A percentile compares a stretch with the other conserved stretches of the same genome.
phyloP scores from a whole-genome alignment of 2,888 invertebrate genomes.

The Cetonia aurata region DNA sequence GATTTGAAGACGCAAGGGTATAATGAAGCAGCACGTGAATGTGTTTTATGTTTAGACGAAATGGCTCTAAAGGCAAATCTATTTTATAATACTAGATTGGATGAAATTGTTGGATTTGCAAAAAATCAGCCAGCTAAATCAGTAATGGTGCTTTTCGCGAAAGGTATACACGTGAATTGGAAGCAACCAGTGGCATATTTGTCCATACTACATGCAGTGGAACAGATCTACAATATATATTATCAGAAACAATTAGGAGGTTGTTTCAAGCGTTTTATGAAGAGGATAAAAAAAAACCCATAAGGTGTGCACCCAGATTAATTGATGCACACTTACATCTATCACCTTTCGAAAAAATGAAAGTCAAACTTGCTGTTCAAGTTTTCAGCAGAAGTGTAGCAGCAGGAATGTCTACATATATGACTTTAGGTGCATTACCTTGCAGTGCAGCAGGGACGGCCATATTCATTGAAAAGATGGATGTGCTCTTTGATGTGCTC shows the following conservation, averaged over 20 bases:
- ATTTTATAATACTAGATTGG: neutral
- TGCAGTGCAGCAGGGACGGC: too few relatives aligned
- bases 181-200: slow-evolving; percentile 2
- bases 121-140: neutral
- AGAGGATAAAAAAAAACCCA: too few relatives aligned
- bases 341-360: too few relatives aligned
- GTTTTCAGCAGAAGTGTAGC: too few relatives aligned
- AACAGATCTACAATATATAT: neutral
- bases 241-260: neutral
- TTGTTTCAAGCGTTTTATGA: too few relatives aligned
- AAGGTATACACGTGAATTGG: neutral
- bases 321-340: too few relatives aligned
- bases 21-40: slow-evolving; percentile 7
- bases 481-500: too few relatives aligned
- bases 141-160: neutral
- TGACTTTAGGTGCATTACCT: too few relatives aligned
- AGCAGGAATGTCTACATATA: too few relatives aligned
- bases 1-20: neutral
- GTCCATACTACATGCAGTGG: neutral
- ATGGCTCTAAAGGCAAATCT: slow-evolving; percentile 1
- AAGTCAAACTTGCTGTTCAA: too few relatives aligned
- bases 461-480: too few relatives aligned
- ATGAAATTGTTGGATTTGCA: slow-evolving; percentile 1
- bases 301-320: too few relatives aligned
- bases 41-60: neutral